Conservation (phyloP, 1,140 invertebrate genomes). For the Pseudobourletiella spinata region DNA sequence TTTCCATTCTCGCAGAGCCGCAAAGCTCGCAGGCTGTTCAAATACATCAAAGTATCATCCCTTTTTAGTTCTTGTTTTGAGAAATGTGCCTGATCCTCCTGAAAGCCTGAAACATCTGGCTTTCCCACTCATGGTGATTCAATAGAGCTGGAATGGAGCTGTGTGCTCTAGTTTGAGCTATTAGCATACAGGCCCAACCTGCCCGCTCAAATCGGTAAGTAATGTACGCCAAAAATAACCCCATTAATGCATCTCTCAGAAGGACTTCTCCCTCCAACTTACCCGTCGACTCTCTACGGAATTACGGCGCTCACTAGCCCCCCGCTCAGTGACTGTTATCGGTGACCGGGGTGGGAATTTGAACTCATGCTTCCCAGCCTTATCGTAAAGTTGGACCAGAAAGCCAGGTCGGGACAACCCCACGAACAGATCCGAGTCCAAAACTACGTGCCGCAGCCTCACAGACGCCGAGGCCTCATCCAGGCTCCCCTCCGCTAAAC, state of each 20-base stretch:
- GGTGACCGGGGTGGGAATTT: constrained; percentile 25
- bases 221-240: too few relatives aligned
- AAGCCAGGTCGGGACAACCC: constrained; percentile 15
- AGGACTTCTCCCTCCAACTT: constrained; percentile 14
- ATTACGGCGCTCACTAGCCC: background rate
- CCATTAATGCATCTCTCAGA: too few relatives aligned
- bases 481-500: constrained; percentile 32
- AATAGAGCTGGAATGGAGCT: too few relatives aligned
- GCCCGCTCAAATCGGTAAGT: too few relatives aligned
- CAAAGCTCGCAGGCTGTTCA: constrained; percentile 34
- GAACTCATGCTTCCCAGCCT: constrained; percentile 21
- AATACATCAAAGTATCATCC: constrained; percentile 1
- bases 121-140: background rate
- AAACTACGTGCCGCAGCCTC: constrained; percentile 2
- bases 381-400: constrained; percentile 19
- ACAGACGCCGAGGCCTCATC: constrained; percentile 12
- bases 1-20: constrained; percentile 33
- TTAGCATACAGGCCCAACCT: too few relatives aligned
- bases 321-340: constrained; percentile 2
- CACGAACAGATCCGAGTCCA: constrained; percentile 19
- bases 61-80: too few relatives aligned
- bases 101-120: background rate
- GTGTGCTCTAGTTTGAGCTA: too few relatives aligned
- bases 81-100: background rate
- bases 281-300: constrained; percentile 21